Evolutionary conservation across 2,113 vertebrate species (phyloP), one percentile per base, ranked within the genome.

Genomic region (Nymphicus hollandicus): DNA sequence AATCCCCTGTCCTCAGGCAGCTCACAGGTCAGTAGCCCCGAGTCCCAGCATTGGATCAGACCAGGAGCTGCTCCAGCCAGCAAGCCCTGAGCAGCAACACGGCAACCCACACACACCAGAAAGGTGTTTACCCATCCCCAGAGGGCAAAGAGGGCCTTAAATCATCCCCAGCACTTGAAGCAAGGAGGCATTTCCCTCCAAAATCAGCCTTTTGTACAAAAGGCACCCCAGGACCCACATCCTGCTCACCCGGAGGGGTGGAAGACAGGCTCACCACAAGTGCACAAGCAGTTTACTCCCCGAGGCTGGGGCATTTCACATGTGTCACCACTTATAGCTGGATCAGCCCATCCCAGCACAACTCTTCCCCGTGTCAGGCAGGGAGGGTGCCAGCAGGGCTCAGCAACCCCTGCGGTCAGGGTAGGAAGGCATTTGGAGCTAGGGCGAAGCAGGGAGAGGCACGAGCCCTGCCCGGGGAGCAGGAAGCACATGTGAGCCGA

Each of bases 401-500:
- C 39, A 35, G 43, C 35, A 55, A 7, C 18, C 20, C 25, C 72
- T 93, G 86, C 0, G 65, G 93, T 94, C 43, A 33, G 43, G 39
- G 69, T 61, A 91, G 90, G 87, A 94, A 91, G 46, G 35, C 24
- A 1, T 23, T 15, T 19, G 0, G 2, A 49, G 18, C 3, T 0
- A 55, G 43, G 20, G 64, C 47, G 56, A 74, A 89, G 31, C 33
- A 13, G 23, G 9, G 83, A 71, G 78, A 86, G 58, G 64, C 74
- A 80, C 16, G 25, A 69, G 73, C 25, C 49, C 47, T 27, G 47
- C 53, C 56, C 0, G 3, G 11, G 47, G 7, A 70, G 74, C 85
- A 93, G 96, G 95, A 96, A 86, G 91, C 93, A 77, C 85, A 85
- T 89, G 74, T 46, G 10, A n/a, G 19, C 65, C 1, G 96, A 97